Evolutionary conservation across 2,888 invertebrate genomes (phyloP).

Genomic region (Drosophila suboccidentalis): DNA sequence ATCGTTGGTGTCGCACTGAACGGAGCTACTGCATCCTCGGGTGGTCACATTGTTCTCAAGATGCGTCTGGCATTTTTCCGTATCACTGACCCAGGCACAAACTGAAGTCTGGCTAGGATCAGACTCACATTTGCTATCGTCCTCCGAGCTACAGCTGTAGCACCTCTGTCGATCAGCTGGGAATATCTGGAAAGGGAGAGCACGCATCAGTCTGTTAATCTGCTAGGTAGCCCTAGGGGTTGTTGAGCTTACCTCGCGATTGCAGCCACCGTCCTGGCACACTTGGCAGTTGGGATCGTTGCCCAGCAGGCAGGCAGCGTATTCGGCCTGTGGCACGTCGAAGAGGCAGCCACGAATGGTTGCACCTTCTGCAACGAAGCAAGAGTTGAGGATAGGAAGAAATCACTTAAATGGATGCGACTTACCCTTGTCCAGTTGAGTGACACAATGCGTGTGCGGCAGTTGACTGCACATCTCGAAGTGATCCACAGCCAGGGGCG

Average conservation of each 20-base stretch:
- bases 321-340: constrained; percentile 66
- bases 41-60: constrained; percentile 70
- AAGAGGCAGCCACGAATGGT: constrained; percentile 80
- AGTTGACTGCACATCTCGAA: constrained; percentile 64
- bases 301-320: constrained; percentile 75
- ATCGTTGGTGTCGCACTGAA: constrained; percentile 72
- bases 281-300: constrained; percentile 68
- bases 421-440: constrained; percentile 61
- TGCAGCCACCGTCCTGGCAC: constrained; percentile 77
- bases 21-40: constrained; percentile 79
- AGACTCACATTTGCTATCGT: constrained; percentile 77
- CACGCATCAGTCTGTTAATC: not conserved
- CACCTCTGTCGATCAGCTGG: constrained; percentile 80
- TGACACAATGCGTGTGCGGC: constrained; percentile 80
- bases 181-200: constrained; percentile 63
- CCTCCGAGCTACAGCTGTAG: constrained; percentile 73
- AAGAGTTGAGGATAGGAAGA: not conserved
- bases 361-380: constrained; percentile 65
- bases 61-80: constrained; percentile 75
- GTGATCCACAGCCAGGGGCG: constrained; percentile 59
- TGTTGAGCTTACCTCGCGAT: constrained; percentile 69
- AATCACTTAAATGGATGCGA: not conserved
- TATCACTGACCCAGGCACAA: constrained; percentile 67
- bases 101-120: constrained; percentile 57
- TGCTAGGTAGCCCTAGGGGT: fast-evolving